Base-by-base conservation (phyloP, 2,797 vertebrate species). In the Amniataba percoides region DNA sequence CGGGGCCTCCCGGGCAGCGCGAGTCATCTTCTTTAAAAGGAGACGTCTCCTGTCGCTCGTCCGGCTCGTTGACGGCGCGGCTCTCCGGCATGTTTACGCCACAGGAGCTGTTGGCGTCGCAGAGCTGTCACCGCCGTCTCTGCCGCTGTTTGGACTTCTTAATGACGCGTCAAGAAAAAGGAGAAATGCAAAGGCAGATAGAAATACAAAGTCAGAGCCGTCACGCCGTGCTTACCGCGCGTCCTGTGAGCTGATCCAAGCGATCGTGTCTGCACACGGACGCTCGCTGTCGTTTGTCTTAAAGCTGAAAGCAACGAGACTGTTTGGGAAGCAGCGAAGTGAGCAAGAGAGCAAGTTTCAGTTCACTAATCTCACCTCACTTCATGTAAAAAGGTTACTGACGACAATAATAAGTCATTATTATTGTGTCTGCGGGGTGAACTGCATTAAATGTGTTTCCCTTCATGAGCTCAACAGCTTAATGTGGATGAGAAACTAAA, bases 71-170 rank as follows among this genome's bases (percentile, higher is more conserved):
- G 80, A 87, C 80, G n/a, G 73, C 77, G 61, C 40, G 34, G 23
- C 63, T 80, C 77, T 49, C 25, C 25, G 64, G 62, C 85, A 60
- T 89, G 84, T 88, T 90, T 78, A 89, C 40, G 85, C 85, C 87
- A 83, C 84, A 46, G 82, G 85, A 90, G 76, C 67, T 76, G 70
- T 70, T 87, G 80, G 69, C 79, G 7, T 66, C 31, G 64, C 76
- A 43, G 46, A 87, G 79, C 87, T 87, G 87, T 81, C 87, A 63
- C 78, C 15, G 72, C 61, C 80, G 64, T 78, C 71, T 63, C 66
- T 60, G 65, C 72, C 77, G 67, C 71, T 58, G 72, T 70, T 59
- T 75, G 81, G 65, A 84, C 60, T 55, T 81, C 58, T 60, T 87
- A 79, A 78, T 83, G 74, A 82, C 63, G 64, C 4, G 10, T 39